phyloP scores from a whole-genome alignment of 2,113 vertebrate genomes.

The Epinephelus cyanopodus region DNA sequence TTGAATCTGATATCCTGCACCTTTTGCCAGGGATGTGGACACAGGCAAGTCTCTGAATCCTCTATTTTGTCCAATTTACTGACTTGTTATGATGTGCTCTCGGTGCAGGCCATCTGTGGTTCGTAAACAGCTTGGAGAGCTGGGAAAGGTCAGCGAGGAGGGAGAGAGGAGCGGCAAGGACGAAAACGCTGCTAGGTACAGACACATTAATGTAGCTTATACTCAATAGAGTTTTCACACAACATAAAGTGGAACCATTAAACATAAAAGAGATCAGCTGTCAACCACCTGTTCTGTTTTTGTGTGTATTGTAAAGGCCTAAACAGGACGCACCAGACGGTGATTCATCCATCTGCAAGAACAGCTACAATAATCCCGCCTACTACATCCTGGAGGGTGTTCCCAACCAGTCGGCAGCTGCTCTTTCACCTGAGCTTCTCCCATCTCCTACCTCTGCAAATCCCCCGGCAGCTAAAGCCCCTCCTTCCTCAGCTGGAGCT shows the following conservation, averaged over 20 bases:
- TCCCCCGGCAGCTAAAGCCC: conserved; percentile 73
- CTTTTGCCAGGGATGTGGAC: background rate
- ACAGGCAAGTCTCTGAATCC: background rate
- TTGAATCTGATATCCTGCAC: background rate
- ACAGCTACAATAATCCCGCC: conserved; percentile 97
- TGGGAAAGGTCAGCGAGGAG: conserved; percentile 89
- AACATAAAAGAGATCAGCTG: background rate
- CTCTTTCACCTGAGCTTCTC: conserved; percentile 81
- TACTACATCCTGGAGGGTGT: conserved; percentile 97
- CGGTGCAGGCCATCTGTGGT: conserved; percentile 81
- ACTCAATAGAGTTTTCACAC: background rate
- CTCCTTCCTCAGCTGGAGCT: conserved; percentile 53
- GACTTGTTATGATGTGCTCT: conserved; percentile 4
- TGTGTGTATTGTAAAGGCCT: conserved; percentile 75
- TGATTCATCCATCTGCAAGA: conserved; percentile 86
- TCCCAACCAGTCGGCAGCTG: conserved; percentile 90
- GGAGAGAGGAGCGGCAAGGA: conserved; percentile 88
- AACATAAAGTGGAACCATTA: background rate
- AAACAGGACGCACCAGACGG: conserved; percentile 87
- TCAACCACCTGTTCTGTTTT: background rate
- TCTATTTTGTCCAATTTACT: background rate
- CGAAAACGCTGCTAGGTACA: conserved; percentile 84
- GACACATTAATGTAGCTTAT: background rate
- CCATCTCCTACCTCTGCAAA: conserved; percentile 76
- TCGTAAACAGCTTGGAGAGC: conserved; percentile 84